Conservation (phyloP, 2,888 invertebrate genomes). For the Oithona nana region DNA sequence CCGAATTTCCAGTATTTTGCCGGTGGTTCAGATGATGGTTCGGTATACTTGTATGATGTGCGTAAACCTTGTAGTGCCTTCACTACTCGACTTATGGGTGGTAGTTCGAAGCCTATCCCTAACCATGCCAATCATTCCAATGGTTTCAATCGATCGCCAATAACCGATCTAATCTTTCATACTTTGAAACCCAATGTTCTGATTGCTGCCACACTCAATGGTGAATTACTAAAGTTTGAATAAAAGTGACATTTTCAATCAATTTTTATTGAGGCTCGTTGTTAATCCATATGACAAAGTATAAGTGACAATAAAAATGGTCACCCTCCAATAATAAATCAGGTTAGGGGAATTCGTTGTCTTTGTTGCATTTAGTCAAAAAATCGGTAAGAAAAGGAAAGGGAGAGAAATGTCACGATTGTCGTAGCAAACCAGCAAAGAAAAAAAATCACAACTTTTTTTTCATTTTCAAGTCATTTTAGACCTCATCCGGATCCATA, state of each 20-base stretch:
- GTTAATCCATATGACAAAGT: too few relatives aligned
- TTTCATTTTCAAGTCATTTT: too few relatives aligned
- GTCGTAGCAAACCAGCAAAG: too few relatives aligned
- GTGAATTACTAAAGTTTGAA: neutral
- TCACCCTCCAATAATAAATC: too few relatives aligned
- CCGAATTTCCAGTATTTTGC: neutral
- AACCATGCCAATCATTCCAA: neutral
- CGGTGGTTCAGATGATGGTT: neutral
- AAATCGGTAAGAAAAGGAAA: too few relatives aligned
- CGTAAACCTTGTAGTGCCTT: neutral
- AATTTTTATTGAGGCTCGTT: too few relatives aligned
- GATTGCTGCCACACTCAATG: neutral
- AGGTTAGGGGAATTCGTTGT: too few relatives aligned
- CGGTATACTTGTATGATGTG: neutral
- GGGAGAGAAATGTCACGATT: too few relatives aligned
- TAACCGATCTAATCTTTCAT: neutral
- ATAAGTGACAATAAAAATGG: too few relatives aligned
- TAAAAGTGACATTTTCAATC: too few relatives aligned
- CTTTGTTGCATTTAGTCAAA: too few relatives aligned
- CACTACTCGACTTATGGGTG: neutral
- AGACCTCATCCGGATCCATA: slow-evolving; percentile 17
- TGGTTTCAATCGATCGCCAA: neutral
- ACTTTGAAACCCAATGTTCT: neutral
- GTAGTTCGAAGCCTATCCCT: neutral
- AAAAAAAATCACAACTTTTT: too few relatives aligned